A percentile compares a stretch with the other conserved stretches of the same genome.
These are phyloP conservation scores for Myiopsitta monachus DNA, from an alignment of 2,113 vertebrate genomes.

Conservation along the genomic window DNA sequence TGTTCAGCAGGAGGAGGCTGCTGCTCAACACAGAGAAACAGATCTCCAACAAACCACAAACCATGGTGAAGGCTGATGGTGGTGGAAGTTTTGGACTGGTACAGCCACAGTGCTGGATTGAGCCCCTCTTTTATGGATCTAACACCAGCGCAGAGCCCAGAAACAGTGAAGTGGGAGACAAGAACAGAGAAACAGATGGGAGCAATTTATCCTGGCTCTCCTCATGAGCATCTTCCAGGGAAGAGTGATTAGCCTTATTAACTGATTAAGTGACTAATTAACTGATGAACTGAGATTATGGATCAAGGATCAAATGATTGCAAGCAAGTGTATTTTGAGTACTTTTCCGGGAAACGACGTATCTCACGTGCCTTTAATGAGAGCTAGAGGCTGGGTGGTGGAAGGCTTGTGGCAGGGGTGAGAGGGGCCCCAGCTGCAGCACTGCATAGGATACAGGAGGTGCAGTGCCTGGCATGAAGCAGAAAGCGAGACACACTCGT, in stretches of 20 bases:
- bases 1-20: not conserved
- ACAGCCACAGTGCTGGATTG: not conserved
- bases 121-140: not conserved
- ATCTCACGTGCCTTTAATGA: not conserved
- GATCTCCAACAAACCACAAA: not conserved
- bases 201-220: conserved; percentile 33
- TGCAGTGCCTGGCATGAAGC: not conserved
- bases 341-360: not conserved
- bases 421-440: rapidly evolving
- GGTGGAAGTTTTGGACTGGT: not conserved
- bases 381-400: not conserved
- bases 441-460: rapidly evolving
- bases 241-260: conserved; percentile 52
- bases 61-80: rapidly evolving
- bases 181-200: not conserved
- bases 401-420: not conserved
- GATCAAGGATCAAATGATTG: conserved; percentile 53
- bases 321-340: conserved; percentile 31
- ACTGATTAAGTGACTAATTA: conserved; percentile 64
- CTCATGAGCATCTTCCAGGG: conserved; percentile 20
- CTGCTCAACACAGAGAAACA: rapidly evolving
- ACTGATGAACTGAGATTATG: conserved; percentile 56
- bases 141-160: not conserved
- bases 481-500: rapidly evolving
- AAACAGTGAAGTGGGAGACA: not conserved